Evolutionary conservation across 92 coral and sea anemone genomes (phyloP).

Genomic region (Virgularia gustaviana): DNA sequence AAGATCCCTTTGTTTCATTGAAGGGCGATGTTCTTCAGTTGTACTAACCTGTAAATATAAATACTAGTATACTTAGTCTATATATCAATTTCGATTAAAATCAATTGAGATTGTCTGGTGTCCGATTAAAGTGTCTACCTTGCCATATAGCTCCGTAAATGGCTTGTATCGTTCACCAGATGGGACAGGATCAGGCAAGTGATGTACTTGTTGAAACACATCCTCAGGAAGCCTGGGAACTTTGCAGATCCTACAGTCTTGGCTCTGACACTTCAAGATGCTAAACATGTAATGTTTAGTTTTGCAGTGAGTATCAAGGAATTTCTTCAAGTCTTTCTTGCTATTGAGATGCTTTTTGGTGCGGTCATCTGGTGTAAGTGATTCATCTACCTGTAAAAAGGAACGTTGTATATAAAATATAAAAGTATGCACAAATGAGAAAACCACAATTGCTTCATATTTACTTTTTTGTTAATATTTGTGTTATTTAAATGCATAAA

Average conservation of each 20-base stretch:
- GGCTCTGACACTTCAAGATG: conserved; percentile 26
- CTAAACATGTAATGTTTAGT: conserved; percentile 36
- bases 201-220: conserved; percentile 24
- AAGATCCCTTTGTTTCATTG: conserved; percentile 9
- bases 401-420: not conserved
- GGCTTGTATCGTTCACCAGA: conserved; percentile 22
- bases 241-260: conserved; percentile 36
- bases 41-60: conserved; percentile 34
- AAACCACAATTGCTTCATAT: too few species aligned
- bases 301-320: conserved; percentile 35
- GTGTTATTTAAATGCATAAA: too few species aligned
- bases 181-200: conserved; percentile 49
- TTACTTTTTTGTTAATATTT: too few species aligned
- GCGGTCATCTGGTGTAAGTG: conserved; percentile 34
- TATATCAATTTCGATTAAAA: not conserved
- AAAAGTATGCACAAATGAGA: conserved; percentile 6
- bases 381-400: conserved; percentile 25
- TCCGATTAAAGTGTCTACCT: not conserved
- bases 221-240: conserved; percentile 31
- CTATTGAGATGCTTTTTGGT: conserved; percentile 27
- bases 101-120: not conserved
- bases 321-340: conserved; percentile 14
- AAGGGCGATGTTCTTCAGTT: conserved; percentile 42
- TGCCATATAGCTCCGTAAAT: conserved; percentile 37
- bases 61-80: too few species aligned